A percentile compares a stretch with the other conserved stretches of the same genome.
Conservation (phyloP, 2,888 invertebrate species). For the Minunthozetes semirufus region DNA sequence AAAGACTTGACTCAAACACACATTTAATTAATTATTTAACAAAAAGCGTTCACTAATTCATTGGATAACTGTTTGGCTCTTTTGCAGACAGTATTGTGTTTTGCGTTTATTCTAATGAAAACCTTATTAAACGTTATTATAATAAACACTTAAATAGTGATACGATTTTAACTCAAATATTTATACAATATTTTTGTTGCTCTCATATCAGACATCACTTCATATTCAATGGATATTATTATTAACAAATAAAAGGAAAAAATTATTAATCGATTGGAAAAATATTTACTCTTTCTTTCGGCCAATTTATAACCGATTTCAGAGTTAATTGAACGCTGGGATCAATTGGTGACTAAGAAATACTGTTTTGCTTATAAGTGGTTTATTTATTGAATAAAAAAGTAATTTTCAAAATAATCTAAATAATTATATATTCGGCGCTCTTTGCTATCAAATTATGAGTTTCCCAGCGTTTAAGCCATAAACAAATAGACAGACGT, state of each 20-base stretch:
- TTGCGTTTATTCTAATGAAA: not conserved
- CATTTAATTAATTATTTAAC: too few relatives aligned
- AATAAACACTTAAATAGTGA: conserved; percentile 9
- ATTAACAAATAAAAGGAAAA: not conserved
- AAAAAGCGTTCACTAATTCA: not conserved
- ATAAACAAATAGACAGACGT: too few relatives aligned
- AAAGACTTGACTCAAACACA: too few relatives aligned
- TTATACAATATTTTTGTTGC: not conserved
- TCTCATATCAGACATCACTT: not conserved
- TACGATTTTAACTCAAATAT: not conserved
- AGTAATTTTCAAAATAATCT: too few relatives aligned
- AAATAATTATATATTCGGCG: too few relatives aligned
- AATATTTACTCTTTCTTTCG: not conserved
- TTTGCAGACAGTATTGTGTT: not conserved
- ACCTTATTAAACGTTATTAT: too few relatives aligned
- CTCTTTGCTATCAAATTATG: too few relatives aligned
- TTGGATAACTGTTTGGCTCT: not conserved
- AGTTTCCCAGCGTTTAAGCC: too few relatives aligned
- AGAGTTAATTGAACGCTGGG: not conserved
- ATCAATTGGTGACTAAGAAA: too few relatives aligned
- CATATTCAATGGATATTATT: not conserved
- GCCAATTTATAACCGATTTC: not conserved
- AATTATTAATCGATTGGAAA: not conserved
- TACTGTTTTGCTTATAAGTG: too few relatives aligned
- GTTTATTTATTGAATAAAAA: too few relatives aligned